These are phyloP conservation scores for Acanthaster planci DNA, from an alignment of 35 echinoderm and acorn worm species.

Conservation along the genomic window DNA sequence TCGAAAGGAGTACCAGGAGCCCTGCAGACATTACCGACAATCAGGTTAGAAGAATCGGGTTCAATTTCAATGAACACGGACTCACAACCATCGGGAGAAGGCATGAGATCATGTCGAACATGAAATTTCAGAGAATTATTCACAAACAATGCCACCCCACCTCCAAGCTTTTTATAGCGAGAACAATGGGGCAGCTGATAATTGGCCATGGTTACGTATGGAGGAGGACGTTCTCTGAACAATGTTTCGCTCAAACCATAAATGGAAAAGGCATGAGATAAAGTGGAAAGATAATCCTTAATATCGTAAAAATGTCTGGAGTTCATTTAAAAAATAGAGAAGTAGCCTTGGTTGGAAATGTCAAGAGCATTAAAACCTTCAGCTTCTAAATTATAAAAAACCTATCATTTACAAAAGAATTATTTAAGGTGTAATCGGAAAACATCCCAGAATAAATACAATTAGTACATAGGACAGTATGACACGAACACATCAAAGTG, in stretches of 20 bases:
- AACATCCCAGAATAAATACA: too few species aligned
- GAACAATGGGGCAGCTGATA: not conserved
- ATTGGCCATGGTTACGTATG: not conserved
- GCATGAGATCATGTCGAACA: not conserved
- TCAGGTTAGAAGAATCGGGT: not conserved
- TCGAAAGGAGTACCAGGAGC: not conserved
- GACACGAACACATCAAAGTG: too few species aligned
- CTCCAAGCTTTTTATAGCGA: not conserved
- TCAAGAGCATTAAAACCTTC: too few species aligned
- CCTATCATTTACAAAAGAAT: too few species aligned
- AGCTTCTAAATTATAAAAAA: too few species aligned
- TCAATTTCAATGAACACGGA: not conserved
- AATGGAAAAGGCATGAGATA: too few species aligned
- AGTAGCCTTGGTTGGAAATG: too few species aligned
- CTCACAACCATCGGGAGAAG: not conserved
- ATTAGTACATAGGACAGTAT: too few species aligned
- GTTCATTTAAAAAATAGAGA: too few species aligned
- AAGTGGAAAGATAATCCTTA: too few species aligned
- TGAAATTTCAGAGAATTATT: not conserved
- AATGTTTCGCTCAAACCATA: not conserved
- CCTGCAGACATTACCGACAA: not conserved
- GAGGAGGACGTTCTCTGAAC: constrained; percentile 6
- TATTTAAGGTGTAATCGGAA: too few species aligned
- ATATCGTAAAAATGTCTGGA: too few species aligned
- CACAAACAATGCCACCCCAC: not conserved